Base-by-base conservation (phyloP, 1,140 invertebrate genomes). In the Paraescarpia echinospica region DNA sequence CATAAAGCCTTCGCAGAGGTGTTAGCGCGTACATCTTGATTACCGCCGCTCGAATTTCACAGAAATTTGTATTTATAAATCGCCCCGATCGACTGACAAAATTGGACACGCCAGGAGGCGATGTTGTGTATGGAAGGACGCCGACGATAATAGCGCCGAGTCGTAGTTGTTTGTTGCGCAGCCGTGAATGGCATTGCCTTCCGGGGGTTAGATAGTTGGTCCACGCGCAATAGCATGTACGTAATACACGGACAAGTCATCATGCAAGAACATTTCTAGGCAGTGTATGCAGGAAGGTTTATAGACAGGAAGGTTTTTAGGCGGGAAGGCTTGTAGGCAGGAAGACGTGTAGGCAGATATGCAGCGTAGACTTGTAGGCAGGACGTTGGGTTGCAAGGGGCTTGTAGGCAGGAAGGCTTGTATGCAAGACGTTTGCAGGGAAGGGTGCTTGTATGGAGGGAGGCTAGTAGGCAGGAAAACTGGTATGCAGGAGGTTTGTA, bases 51-150 rank as follows among this genome's bases (percentile, higher is more conserved):
- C 59, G 59, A 31, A 27, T 77, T 77, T 77, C 59, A 77, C 59
- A 77, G 59, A 77, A 77, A 77, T 77, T 77, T 77, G 59, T 77
- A 77, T 77, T 77, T 77, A 77, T 77, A 77, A 77, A 77, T 77
- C 59, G 22, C 59, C 8, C 22, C 59, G 27, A 77, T 77, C 27
- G 22, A 77, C 59, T 77, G 59, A 77, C 59, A 77, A 77, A 77
- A 77, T 77, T 77, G 59, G 59, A 77, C 59, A 77, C 59, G 59
- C 27, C 59, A 77, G 59, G 59, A 77, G 59, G 22, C 59, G 27
- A 27, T 27, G 59, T 12, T 77, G 59, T 77, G 59, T 31, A 14
- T 77, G 27, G 59, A 77, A 77, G 59, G 59, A 51, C 59, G 59
- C 2, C 59, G 59, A 2, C 12, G 59, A 77, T 27, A 77, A 77